A percentile compares a stretch with the other conserved stretches of the same genome.
Evolutionary conservation across 2,797 vertebrate species (phyloP).

Genomic region (Perodicticus potto): DNA sequence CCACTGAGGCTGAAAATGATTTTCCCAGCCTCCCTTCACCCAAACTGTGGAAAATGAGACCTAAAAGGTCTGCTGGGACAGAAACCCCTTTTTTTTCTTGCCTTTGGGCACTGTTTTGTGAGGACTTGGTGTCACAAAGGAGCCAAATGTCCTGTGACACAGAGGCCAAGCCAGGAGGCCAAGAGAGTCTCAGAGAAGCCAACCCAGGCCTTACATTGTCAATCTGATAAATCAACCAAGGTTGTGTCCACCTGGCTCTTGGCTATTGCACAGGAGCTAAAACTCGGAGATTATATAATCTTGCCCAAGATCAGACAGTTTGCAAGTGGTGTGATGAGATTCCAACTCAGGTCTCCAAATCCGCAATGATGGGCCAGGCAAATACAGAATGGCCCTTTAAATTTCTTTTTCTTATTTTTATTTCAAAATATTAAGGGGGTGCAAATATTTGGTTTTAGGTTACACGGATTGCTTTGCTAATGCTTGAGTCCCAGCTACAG

Average conservation of each 20-base stretch:
- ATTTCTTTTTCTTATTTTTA: neutral
- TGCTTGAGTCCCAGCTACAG: neutral
- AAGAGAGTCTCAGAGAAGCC: neutral
- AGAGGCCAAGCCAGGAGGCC: neutral
- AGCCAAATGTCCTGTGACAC: neutral
- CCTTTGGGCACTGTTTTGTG: neutral
- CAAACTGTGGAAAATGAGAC: neutral
- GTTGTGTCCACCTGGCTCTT: neutral
- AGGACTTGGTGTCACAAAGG: neutral
- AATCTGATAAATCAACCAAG: neutral
- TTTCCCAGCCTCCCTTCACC: neutral
- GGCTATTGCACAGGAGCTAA: neutral
- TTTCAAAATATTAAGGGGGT: neutral
- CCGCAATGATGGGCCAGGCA: neutral
- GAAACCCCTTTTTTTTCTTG: neutral
- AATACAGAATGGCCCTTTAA: neutral
- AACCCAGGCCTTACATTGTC: too few relatives aligned
- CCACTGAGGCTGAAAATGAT: neutral
- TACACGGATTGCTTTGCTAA: neutral
- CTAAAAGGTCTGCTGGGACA: neutral
- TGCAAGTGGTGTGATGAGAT: neutral
- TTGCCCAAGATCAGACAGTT: neutral
- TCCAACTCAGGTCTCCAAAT: neutral
- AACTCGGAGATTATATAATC: neutral
- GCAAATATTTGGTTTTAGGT: neutral